Percentiles rank a stretch among this genome's conserved stretches.
Conservation (phyloP, 1,140 invertebrate species). For the Nasonia giraulti region DNA sequence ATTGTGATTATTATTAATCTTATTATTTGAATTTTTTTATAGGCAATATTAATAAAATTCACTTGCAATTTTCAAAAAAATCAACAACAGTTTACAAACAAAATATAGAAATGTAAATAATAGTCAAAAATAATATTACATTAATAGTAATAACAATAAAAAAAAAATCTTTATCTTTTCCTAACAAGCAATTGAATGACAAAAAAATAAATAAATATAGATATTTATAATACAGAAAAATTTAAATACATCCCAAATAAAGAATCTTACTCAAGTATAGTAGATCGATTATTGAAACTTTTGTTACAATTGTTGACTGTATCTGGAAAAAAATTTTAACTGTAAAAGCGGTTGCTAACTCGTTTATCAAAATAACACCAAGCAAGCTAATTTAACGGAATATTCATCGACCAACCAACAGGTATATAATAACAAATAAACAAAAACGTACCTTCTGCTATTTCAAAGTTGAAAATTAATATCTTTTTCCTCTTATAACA, state of each 20-base stretch:
- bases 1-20: neutral
- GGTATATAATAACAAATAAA: neutral
- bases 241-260: neutral
- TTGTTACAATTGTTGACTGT: conserved; percentile 6
- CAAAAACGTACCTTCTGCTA: conserved; percentile 53
- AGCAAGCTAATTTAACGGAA: neutral
- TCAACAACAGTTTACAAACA: neutral
- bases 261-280: conserved; percentile 33
- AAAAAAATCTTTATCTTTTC: neutral
- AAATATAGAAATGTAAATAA: conserved; percentile 8
- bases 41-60: conserved; percentile 65
- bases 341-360: neutral
- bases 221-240: too few relatives aligned
- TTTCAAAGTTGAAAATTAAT: conserved; percentile 2
- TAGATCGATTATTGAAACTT: conserved; percentile 7
- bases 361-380: neutral
- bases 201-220: too few relatives aligned
- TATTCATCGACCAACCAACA: neutral
- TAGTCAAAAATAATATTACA: neutral
- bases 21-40: conserved; percentile 50
- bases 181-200: too few relatives aligned
- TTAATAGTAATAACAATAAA: neutral
- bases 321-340: conserved; percentile 15
- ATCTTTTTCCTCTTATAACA: neutral
- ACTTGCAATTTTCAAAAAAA: too few relatives aligned